Evolutionary conservation across 1,140 invertebrate genomes (phyloP), one percentile per base, ranked within the genome.

Genomic region (Brachionus rubens): DNA sequence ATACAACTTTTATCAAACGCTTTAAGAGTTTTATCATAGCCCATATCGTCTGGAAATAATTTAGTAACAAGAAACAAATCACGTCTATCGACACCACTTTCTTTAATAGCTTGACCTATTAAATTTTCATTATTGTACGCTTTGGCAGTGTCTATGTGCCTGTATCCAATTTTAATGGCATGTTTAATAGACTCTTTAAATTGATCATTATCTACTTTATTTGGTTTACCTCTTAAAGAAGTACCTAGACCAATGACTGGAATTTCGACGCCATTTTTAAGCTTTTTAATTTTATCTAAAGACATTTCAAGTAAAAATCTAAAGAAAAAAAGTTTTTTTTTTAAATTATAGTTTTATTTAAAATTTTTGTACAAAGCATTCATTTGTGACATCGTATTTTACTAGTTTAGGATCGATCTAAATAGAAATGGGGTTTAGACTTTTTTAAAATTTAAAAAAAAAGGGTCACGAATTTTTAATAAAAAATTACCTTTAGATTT

Each of bases 21-120:
- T 40, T 65, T 65, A 3, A 65, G 43, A 26, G 80, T 79, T 33
- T 79, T 78, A 21, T 67, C 70, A 43, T 47, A 77, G 12, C 83
- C 83, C 79, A 83, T 84, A 77, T 85, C 84, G 7, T 79, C 78
- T 41, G 83, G 83, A 83, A 82, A 85, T 48, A 84, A 78, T 78
- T 85, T 85, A 10, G 81, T 81, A 47, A 80, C 79, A 19, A 85
- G 56, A 65, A 85, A 85, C 16, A 85, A 52, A 7, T 84, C 80
- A 54, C 82, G 79, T 47, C 83, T 76, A 6, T 79, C 78, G 21
- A 84, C 79, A 1, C 78, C 78, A 70, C 77, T 79, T 16, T 80
- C 72, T 59, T 77, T 62, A 36, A 77, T 26, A 5, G 59, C 59
- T 26, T 65, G 59, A 2, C 59, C 59, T 5, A 65, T 65, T 41